phyloP scores from a whole-genome alignment of 2,113 vertebrate genomes.

The Cervus canadensis region DNA sequence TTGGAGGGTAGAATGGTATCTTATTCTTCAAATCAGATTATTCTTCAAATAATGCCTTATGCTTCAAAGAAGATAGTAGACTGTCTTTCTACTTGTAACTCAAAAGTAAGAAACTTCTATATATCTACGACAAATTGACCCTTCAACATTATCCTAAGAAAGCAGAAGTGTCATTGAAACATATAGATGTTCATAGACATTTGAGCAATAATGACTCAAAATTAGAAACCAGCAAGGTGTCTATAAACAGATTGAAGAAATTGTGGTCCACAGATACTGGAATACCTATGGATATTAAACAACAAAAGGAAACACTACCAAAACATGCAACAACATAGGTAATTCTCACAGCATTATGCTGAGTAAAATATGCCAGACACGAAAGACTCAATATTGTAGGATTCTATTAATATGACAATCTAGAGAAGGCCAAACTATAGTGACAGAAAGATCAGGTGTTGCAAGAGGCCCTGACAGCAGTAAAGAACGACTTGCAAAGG shows the following conservation, averaged over 20 bases:
- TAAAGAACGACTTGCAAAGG: neutral
- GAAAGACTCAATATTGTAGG: neutral
- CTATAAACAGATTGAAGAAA: neutral
- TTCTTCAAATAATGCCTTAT: neutral
- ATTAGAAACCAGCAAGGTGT: neutral
- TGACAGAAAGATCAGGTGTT: neutral
- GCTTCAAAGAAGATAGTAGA: neutral
- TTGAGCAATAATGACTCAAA: neutral
- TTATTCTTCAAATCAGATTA: neutral
- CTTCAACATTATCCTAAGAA: neutral
- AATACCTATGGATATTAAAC: neutral
- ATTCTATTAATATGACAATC: neutral
- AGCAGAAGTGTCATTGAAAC: neutral
- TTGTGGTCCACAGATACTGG: neutral
- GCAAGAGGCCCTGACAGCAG: neutral
- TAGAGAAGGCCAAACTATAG: neutral
- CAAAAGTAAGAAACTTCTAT: neutral
- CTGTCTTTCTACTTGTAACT: neutral
- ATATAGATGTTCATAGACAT: neutral
- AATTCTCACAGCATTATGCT: neutral
- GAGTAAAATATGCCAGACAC: neutral
- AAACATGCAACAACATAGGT: neutral
- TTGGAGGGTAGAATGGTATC: neutral
- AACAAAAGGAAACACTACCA: neutral
- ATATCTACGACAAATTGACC: neutral